Base-by-base conservation (phyloP, 2,113 vertebrate genomes). In the Ammodytes dubius region DNA sequence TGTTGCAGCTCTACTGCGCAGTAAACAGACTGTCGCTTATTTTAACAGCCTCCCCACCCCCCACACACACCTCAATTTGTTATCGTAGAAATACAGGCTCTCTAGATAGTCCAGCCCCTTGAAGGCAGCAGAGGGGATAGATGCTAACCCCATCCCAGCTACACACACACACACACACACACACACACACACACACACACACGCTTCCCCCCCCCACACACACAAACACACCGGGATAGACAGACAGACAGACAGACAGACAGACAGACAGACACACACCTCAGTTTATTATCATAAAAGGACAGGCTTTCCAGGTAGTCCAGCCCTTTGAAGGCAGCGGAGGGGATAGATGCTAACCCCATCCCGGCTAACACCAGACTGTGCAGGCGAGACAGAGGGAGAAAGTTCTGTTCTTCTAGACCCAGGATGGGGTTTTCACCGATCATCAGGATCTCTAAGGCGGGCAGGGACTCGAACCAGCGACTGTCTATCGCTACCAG, bases 361-460 rank as follows among this genome's bases (percentile, higher is more conserved):
- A 96, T 95, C 14, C 95, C 95, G 0, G 95, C 96, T 69, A 96
- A 88, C 6, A 96, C 95, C 53, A 96, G 88, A 82, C 96, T 96
- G 79, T 96, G 96, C 67, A 96, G 90, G 43, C 85, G 93, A 11
- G 93, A 90, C 58, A 96, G 88, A 3, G 95, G 96, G 64, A 89
- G 90, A 85, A 96, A 96, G 83, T 95, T 96, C 84, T 92, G 90
- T n/a, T 94, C 95, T 65, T 94, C 90, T 58, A 96, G 81, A 5
- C 92, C 95, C 53, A 95, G 88, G 65, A 96, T 95, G 11, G 95
- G 95, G 82, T 96, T 96, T 76, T 96, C 96, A 7, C 96, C 96
- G 3, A 96, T 95, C 96, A 96, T 96, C 40, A 96, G 92, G 71
- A 96, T 96, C 90, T 96, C 95, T 79, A 96, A 88, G n/a, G 94